Evolutionary conservation across 2,797 vertebrate genomes (phyloP).

Genomic region (Gouania willdenowi): DNA sequence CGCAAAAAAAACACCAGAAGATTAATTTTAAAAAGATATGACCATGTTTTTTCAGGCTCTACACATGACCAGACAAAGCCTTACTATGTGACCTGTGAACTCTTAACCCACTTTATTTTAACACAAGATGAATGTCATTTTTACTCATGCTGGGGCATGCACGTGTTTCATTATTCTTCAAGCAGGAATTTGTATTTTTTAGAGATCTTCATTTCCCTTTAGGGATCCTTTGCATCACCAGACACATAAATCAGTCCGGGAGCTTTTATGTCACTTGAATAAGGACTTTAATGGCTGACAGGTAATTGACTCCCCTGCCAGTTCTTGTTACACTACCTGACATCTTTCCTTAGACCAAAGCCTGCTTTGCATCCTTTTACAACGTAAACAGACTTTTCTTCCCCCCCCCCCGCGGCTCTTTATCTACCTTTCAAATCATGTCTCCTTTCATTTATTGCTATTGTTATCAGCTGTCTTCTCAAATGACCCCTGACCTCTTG

Average conservation of each 20-base stretch:
- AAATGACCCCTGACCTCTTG: slow-evolving; percentile 42
- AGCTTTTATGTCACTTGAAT: slow-evolving; percentile 32
- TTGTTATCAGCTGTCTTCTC: slow-evolving; percentile 65
- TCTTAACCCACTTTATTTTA: slow-evolving; percentile 2
- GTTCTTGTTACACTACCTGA: slow-evolving; percentile 44
- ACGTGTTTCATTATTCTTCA: slow-evolving; percentile 8
- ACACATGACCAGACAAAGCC: too few relatives aligned
- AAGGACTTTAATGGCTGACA: slow-evolving; percentile 41
- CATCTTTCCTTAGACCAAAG: slow-evolving; percentile 48
- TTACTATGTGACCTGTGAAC: slow-evolving; percentile 25
- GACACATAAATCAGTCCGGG: slow-evolving; percentile 20
- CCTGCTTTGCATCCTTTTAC: slow-evolving; percentile 44
- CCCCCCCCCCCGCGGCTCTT: slow-evolving; percentile 69
- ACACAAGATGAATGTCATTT: slow-evolving; percentile 13
- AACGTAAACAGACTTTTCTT: slow-evolving; percentile 56
- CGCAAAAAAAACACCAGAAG: too few relatives aligned
- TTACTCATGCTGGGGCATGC: background rate
- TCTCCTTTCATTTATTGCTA: slow-evolving; percentile 67
- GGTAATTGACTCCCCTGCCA: slow-evolving; percentile 56
- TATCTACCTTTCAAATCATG: slow-evolving; percentile 66
- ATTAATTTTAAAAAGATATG: too few relatives aligned
- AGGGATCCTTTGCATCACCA: slow-evolving; percentile 7
- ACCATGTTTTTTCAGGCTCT: too few relatives aligned
- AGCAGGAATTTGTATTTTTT: slow-evolving; percentile 3
- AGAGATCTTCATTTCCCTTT: too few relatives aligned